Base-by-base conservation (phyloP, 92 coral and sea anemone species). In the Phenganax marumi region DNA sequence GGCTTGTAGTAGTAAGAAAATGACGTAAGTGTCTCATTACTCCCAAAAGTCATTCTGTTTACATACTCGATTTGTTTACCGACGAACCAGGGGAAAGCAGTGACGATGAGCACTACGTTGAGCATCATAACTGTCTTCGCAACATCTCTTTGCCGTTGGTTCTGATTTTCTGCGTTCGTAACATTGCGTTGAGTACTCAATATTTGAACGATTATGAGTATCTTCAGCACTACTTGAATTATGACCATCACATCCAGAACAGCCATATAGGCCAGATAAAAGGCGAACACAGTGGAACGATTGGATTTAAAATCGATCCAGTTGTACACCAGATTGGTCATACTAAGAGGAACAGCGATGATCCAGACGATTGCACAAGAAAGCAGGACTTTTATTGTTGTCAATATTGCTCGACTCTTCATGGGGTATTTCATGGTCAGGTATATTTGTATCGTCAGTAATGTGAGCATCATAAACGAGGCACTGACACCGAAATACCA, bases 321-420 rank as follows among this genome's bases (percentile, higher is more conserved):
- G n/a, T n/a, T n/a, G n/a, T n/a, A n/a, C n/a, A n/a, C n/a, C n/a
- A n/a, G n/a, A n/a, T n/a, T n/a, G n/a, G n/a, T n/a, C n/a, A n/a
- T n/a, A n/a, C n/a, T n/a, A n/a, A n/a, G n/a, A n/a, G n/a, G n/a
- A n/a, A n/a, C n/a, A n/a, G n/a, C n/a, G n/a, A n/a, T n/a, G n/a
- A n/a, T n/a, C n/a, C n/a, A n/a, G n/a, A n/a, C n/a, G n/a, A n/a
- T n/a, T n/a, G n/a, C n/a, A n/a, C 89, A 88, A 84, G 18, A 93
- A 90, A 71, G 83, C 93, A 72, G 88, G 92, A 24, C 70, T 91
- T 0, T 93, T 33, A 21, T 70, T n/a, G 53, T 70, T 8, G 76
- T 33, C 52, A 70, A 70, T 39, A 70, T 70, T n/a, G n/a, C n/a
- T n/a, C n/a, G n/a, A n/a, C n/a, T n/a, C n/a, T n/a, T n/a, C n/a